phyloP scores from a whole-genome alignment of 2,797 vertebrate genomes.

The Sylvilagus floridanus region DNA sequence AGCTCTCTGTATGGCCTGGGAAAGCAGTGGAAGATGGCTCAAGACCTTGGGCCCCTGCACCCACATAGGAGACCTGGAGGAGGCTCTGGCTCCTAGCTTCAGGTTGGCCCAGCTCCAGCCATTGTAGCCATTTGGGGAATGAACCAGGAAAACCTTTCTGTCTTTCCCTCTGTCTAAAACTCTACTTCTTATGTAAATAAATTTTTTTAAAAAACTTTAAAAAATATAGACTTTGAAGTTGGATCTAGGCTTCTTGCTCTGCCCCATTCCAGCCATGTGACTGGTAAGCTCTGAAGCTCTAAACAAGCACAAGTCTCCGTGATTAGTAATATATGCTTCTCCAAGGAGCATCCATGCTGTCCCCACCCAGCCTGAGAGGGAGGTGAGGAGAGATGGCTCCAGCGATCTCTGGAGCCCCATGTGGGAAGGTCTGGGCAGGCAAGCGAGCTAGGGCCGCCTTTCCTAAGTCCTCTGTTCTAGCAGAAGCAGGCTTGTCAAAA shows the following conservation, averaged over 20 bases:
- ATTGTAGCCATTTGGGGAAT: too few species aligned
- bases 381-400: neutral
- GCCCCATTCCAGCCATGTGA: constrained; percentile 29
- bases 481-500: neutral
- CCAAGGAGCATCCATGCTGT: constrained; percentile 29
- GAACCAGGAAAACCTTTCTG: too few species aligned
- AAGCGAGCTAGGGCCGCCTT: neutral
- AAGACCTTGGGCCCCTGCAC: too few species aligned
- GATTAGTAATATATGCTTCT: constrained; percentile 58
- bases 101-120: too few species aligned
- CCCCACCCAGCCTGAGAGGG: constrained; percentile 14
- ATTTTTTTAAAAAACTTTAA: too few species aligned
- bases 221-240: constrained; percentile 56
- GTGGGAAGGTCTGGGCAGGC: neutral
- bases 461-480: neutral
- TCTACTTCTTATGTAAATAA: too few species aligned
- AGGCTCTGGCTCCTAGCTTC: too few species aligned
- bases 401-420: neutral
- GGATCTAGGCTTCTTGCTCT: constrained; percentile 25
- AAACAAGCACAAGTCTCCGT: constrained; percentile 60
- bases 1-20: too few species aligned
- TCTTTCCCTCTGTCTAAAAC: too few species aligned
- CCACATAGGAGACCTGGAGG: too few species aligned
- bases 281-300: constrained; percentile 70
- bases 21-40: too few species aligned